Base-by-base conservation (phyloP, 2,113 vertebrate genomes). In the Leptobrachium leishanense region DNA sequence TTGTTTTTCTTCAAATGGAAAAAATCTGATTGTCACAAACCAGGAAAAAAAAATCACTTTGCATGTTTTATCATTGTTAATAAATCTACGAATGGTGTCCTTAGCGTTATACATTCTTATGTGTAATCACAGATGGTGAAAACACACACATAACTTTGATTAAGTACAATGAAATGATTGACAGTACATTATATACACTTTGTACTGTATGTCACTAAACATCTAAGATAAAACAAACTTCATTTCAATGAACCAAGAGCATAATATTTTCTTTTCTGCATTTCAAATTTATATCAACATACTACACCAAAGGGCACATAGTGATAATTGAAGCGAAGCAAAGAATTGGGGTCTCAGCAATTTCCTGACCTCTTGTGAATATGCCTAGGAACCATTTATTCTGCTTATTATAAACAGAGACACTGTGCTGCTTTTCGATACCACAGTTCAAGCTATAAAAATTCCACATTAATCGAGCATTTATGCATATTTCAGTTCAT, bases 311-410 rank as follows among this genome's bases (percentile, higher is more conserved):
- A 62, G 20, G 77, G 77, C 77, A 74, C 41, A 59, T 62, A 43
- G 63, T 39, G 65, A 80, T 80, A 74, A 74, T 80, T 59, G 71
- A 74, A 62, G 42, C 71, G 59, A 40, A 44, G 50, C 13, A 72
- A 79, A 75, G 74, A 80, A 74, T 80, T 74, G 77, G 77, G 77
- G 71, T 74, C 71, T 80, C 63, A 74, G 72, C 74, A 80, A 73
- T 67, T 73, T 74, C 64, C 41, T 80, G 71, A 80, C 77, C 77
- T 80, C 64, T 74, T 74, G 46, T 74, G 77, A 63, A 59, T 80
- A 80, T 80, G 63, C 53, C 54, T 53, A 68, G 70, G 20, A 72
- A 74, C 63, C 74, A 76, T 76, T 76, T 68, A 66, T 13, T 67
- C 62, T 74, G 42, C 77, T 43, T 44, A 74, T 74, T 74, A 80